Evolutionary conservation across 1,140 invertebrate species (phyloP).

Genomic region (Calosoma granatense): DNA sequence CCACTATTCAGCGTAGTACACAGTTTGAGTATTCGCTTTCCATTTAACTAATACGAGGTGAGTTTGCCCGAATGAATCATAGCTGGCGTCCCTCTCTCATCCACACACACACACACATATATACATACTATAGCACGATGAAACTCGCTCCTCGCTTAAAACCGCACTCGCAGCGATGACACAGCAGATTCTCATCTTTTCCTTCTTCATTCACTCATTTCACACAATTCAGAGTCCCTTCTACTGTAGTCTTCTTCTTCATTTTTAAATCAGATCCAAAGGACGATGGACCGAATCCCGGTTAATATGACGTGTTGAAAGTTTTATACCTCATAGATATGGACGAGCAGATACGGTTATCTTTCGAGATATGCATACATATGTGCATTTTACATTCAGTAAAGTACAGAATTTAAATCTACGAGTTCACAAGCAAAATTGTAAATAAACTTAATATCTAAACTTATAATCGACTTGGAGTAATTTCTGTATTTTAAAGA

Average conservation of each 20-base stretch:
- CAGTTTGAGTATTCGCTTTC: background rate
- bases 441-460: too few species aligned
- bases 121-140: too few species aligned
- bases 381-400: too few species aligned
- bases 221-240: background rate
- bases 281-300: background rate
- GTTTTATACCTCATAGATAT: too few species aligned
- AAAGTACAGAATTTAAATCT: too few species aligned
- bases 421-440: too few species aligned
- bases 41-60: slow-evolving; percentile 7
- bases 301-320: background rate
- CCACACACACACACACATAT: background rate
- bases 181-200: slow-evolving; percentile 6
- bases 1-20: background rate
- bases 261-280: background rate
- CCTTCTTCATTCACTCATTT: background rate
- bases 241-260: background rate
- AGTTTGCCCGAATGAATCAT: slow-evolving; percentile 1
- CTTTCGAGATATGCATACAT: too few species aligned
- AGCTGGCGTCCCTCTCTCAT: background rate
- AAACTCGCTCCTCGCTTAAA: too few species aligned
- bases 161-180: slow-evolving; percentile 3
- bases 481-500: too few species aligned
- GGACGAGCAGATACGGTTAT: too few species aligned
- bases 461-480: too few species aligned